Evolutionary conservation across 2,113 vertebrate species (phyloP), one percentile per base, ranked within the genome.

Genomic region (Forbesichthys papilliferus): DNA sequence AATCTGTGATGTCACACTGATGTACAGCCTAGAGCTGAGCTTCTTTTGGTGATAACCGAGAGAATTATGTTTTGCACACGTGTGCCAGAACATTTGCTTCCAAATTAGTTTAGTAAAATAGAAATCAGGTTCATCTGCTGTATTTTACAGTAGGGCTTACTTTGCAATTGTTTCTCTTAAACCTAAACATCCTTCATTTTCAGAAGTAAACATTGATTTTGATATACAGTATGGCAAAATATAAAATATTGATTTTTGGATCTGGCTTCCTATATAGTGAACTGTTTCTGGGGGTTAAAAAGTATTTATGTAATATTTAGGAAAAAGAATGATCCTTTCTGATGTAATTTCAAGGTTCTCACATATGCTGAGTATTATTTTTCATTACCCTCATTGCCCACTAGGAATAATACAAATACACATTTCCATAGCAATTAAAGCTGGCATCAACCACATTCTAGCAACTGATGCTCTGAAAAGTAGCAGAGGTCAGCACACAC

Each of bases 61-160:
- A 52, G 10, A 52, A 52, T 52, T 14, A 52, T 52, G 13, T 52
- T 52, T 52, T 52, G 13, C 13, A 42, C 36, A 42, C 36, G 36
- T 42, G 36, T 8, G 36, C 36, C 36, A 5, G 55, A 66, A 82
- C 77, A 81, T 85, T 79, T 78, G 69, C 73, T 77, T 72, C 64
- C 3, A 63, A 77, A 77, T 80, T 36, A 74, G 73, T 82, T 76
- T 51, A 51, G 10, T 12, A 13, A 51, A 13, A 12, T 51, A 12
- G 74, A 60, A 68, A 74, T 61, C 58, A 71, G 11, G 49, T 4
- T 12, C 11, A 12, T 20, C 80, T 72, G 80, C 74, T 66, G 14
- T 54, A 54, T 58, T 69, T 84, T 78, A 27, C 27, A 27, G 27
- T 27, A 57, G 56, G 66, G 20, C 46, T 66, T 68, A 72, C 18